A percentile compares a stretch with the other conserved stretches of the same genome.
Evolutionary conservation across 2,888 invertebrate species (phyloP).

Genomic region (Pediacus dermestoides): DNA sequence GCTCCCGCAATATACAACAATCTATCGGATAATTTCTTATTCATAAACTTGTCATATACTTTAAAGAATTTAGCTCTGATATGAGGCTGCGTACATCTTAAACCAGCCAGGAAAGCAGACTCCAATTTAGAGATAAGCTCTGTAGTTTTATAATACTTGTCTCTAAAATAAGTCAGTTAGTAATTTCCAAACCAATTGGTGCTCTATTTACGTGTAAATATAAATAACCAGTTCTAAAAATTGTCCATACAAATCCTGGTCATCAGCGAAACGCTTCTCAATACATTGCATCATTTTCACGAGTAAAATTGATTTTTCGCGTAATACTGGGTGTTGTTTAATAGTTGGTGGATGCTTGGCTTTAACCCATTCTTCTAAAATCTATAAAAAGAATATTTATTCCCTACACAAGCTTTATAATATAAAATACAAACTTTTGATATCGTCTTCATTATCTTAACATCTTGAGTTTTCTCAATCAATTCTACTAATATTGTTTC

Average conservation of each 20-base stretch:
- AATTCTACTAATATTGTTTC: constrained; percentile 86
- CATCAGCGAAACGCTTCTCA: constrained; percentile 85
- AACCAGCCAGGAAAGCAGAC: constrained; percentile 87
- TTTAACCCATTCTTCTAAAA: constrained; percentile 97
- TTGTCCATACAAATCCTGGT: constrained; percentile 82
- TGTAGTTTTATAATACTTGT: constrained; percentile 79
- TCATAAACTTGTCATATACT: constrained; percentile 86
- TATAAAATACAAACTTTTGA: constrained; percentile 61
- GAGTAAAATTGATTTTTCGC: constrained; percentile 91
- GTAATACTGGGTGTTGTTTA: constrained; percentile 76
- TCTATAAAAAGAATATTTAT: constrained; percentile 45
- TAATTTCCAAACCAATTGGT: no score
- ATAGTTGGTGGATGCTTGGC: constrained; percentile 66
- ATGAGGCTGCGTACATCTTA: constrained; percentile 83
- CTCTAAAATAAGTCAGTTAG: no score
- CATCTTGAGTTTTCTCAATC: constrained; percentile 91
- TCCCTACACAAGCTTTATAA: no score
- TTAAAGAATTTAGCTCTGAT: constrained; percentile 92
- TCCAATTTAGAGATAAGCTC: constrained; percentile 91
- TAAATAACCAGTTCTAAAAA: constrained; percentile 90
- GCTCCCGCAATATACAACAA: constrained; percentile 91
- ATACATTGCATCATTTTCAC: constrained; percentile 94
- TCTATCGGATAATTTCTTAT: constrained; percentile 80
- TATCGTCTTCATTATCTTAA: constrained; percentile 82
- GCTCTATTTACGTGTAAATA: constrained; percentile 71